Conservation (phyloP, 1,140 invertebrate genomes). For the Euura saliciscinereae region DNA sequence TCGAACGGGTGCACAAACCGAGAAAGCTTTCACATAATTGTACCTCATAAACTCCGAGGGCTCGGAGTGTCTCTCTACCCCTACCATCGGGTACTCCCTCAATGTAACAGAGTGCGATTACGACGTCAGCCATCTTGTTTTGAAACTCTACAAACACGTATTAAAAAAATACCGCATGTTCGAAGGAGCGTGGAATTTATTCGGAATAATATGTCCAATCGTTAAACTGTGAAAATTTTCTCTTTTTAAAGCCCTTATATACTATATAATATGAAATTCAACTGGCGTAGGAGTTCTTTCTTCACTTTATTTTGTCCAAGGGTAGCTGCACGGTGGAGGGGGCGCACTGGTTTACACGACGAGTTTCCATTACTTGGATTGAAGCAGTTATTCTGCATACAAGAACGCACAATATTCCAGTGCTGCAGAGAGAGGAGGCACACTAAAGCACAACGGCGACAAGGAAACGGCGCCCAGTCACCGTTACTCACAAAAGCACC, state of each 20-base stretch:
- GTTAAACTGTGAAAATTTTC: too few species aligned
- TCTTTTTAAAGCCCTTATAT: too few species aligned
- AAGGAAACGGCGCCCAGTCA: slow-evolving; percentile 3
- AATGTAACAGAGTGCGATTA: background rate
- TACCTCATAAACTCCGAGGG: slow-evolving; percentile 6
- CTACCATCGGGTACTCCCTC: background rate
- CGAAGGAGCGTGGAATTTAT: too few species aligned
- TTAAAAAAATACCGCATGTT: too few species aligned
- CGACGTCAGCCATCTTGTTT: background rate
- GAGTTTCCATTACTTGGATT: slow-evolving; percentile 5
- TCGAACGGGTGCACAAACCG: slow-evolving; percentile 6
- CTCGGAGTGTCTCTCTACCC: background rate
- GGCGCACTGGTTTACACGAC: background rate
- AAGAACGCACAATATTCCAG: slow-evolving; percentile 1
- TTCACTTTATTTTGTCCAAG: background rate
- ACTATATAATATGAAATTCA: too few species aligned
- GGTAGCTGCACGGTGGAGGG: background rate
- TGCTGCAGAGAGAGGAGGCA: background rate
- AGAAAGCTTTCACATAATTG: slow-evolving; percentile 7
- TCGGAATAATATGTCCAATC: too few species aligned
- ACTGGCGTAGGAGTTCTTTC: too few species aligned
- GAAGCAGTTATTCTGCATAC: slow-evolving; percentile 3
- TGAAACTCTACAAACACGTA: background rate
- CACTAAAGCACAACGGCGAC: background rate
- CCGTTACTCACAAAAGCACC: background rate